Evolutionary conservation across 2,113 vertebrate genomes (phyloP).

Genomic region (Trogon melanurus): DNA sequence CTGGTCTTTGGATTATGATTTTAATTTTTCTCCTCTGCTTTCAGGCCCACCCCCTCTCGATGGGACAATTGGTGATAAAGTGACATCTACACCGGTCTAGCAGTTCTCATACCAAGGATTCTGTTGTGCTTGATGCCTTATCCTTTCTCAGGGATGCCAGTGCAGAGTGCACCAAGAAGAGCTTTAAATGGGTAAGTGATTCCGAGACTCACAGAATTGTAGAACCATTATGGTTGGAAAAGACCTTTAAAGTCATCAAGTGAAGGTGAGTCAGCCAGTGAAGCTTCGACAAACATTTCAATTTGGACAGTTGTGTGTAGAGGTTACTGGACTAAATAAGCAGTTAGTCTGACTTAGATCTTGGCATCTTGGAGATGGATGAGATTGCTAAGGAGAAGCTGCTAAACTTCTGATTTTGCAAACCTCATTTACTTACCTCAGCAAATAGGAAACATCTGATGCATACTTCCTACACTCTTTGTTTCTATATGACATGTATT

Average conservation of each 20-base stretch:
- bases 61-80: not conserved
- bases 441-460: not conserved
- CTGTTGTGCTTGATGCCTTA: not conserved
- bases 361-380: not conserved
- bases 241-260: no score
- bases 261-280: not conserved
- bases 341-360: not conserved
- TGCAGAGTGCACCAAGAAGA: not conserved
- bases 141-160: not conserved
- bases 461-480: not conserved
- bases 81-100: not conserved
- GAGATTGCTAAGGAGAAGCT: not conserved
- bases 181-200: not conserved
- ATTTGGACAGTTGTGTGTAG: not conserved
- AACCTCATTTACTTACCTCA: not conserved
- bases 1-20: not conserved
- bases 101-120: not conserved
- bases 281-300: not conserved
- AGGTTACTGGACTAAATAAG: not conserved
- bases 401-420: not conserved
- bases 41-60: not conserved
- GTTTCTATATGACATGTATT: not conserved
- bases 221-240: no score
- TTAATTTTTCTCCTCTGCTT: not conserved
- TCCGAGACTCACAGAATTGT: not conserved